These are phyloP conservation scores for Liopterus haemorrhoidalis DNA, from an alignment of 2,888 invertebrate species.

Conservation along the genomic window DNA sequence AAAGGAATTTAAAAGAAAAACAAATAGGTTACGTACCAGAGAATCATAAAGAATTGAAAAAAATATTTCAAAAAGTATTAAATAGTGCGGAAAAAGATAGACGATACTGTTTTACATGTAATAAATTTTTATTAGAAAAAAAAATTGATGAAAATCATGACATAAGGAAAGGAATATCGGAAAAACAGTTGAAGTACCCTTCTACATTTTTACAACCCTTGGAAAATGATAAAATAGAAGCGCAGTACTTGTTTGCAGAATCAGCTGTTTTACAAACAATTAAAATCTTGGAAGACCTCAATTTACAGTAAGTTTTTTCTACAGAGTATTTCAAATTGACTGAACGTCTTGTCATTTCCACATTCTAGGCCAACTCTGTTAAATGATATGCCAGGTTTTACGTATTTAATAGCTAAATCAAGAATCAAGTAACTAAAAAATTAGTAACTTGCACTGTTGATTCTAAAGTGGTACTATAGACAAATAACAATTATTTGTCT, in stretches of 20 bases:
- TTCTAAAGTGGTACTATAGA: no score
- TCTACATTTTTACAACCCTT: conserved; percentile 63
- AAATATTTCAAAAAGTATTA: conserved; percentile 50
- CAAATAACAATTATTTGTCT: no score
- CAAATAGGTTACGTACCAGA: no score
- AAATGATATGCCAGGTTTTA: no score
- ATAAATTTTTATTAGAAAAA: conserved; percentile 47
- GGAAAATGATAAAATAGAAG: conserved; percentile 72
- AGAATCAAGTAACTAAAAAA: no score
- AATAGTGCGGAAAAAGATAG: conserved; percentile 51
- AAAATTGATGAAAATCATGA: conserved; percentile 54
- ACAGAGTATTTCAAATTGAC: conserved; percentile 10
- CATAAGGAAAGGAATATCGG: conserved; percentile 49
- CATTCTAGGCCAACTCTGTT: no score
- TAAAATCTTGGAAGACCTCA: conserved; percentile 54
- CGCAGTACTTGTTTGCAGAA: conserved; percentile 79
- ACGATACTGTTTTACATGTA: conserved; percentile 61
- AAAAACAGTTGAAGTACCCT: conserved; percentile 56
- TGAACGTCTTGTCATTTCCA: no score
- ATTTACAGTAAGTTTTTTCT: conserved; percentile 49
- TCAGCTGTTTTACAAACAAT: conserved; percentile 60
- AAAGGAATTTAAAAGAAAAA: conserved; percentile 49
- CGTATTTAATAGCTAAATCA: no score
- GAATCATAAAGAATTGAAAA: conserved; percentile 44
- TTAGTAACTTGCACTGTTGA: no score